Base-by-base conservation (phyloP, 1,140 invertebrate species). In the Ips nitidus region DNA sequence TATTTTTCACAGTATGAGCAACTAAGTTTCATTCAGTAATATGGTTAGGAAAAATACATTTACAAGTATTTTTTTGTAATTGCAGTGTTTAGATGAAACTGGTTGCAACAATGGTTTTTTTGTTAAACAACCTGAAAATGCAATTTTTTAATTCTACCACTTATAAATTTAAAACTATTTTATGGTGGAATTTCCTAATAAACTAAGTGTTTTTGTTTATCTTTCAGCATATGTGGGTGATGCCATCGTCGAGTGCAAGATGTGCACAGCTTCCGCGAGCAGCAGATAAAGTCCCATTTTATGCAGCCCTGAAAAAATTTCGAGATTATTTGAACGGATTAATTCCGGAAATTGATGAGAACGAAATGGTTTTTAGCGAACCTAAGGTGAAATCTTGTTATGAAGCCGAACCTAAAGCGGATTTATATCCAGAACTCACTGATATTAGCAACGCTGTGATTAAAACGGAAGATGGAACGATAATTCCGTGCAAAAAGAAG, bases 281-380 rank as follows among this genome's bases (percentile, higher is more conserved):
- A 2, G 92, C 94, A 1, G 96, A 98, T 83, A 98, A 98, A 83
- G 94, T 98, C 45, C 96, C 96, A 69, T 98, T 98, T 84, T 98
- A 98, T 83, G 88, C 91, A 47, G 95, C 95, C 37, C 83, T 98
- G 36, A 96, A 95, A 79, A 97, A 97, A 81, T 94, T 98, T 80
- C 86, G 94, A 39, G 96, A 98, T 82, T 94, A 95, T 83, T 81
- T 98, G n/a, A 94, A 94, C 79, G 96, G 96, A 1, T 83, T 90
- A n/a, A 87, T 97, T 71, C 82, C 91, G 3, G 89, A 93, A 78
- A 84, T 97, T 50, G 92, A 96, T 78, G 94, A 98, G 70, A 89
- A 90, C 6, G 95, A 98, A 82, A 91, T 98, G 72, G 90, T 94
- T 6, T 98, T 98, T 82, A 91, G 88, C 2, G 92, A 94, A 78